Evolutionary conservation across 2,797 vertebrate genomes (phyloP), one percentile per base, ranked within the genome.

Genomic region (Cyclopterus lumpus): DNA sequence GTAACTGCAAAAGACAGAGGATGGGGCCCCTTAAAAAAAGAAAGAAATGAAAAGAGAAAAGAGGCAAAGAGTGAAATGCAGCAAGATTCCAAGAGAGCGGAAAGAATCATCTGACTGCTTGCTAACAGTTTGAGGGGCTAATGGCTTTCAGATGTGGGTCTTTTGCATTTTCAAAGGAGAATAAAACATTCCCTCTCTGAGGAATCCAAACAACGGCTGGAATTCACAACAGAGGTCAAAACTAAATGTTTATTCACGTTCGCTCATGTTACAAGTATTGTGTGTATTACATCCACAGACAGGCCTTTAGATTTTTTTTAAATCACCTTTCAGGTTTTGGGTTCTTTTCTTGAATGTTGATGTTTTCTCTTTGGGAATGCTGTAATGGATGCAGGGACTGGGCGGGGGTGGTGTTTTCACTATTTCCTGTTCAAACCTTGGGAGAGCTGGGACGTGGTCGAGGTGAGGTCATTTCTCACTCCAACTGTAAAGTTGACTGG

Each of bases 121-220:
- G 84, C 86, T 89, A 90, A 91, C 84, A 90, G 91, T 92, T 90
- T 85, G 87, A 89, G 86, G 60, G 71, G 76, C 88, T 94, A 94
- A 94, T 94, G 85, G 91, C 80, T 94, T 93, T 95, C 93, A 95
- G 91, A 94, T 95, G 94, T 94, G 88, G 24, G 79, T 90, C 88
- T 89, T 92, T 93, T 90, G 85, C 86, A 90, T 93, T 94, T 93
- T 93, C 90, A 89, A 91, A 93, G 86, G 79, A 82, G 81, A 89
- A 95, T 93, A 91, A 95, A 93, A 91, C 88, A 94, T 93, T 92
- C 90, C 58, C 90, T 91, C 91, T 89, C 80, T n/a, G 68, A 89
- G 90, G 91, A 94, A 95, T 94, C 90, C 88, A 89, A 93, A 92
- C 88, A 92, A 92, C 87, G 91, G 91, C 83, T 87, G 91, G 92